Evolutionary conservation across 2,113 vertebrate genomes (phyloP), one percentile per base, ranked within the genome.

Genomic region (Gopherus evgoodei): DNA sequence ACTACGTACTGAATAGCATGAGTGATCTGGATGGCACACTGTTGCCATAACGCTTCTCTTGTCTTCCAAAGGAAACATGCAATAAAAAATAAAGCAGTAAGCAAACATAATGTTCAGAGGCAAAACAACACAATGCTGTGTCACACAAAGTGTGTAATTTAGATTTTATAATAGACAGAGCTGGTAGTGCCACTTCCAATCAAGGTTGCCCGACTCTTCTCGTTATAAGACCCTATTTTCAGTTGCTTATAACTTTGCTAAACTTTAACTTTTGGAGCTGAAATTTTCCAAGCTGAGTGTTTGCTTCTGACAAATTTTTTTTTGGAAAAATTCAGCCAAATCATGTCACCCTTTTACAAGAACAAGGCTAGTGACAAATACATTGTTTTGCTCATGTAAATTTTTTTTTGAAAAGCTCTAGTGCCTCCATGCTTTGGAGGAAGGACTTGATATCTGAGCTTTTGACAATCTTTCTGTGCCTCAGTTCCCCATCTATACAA

Each of bases 1-100:
- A 99, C 99, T 96, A 99, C 99, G 0, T 99, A 99, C 97, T 99
- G 99, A 97, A 99, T 99, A 75, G 99, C 99, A 10, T 99, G 99
- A 47, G 99, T 99, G 97, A 99, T 99, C 98, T 99, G 99, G 97
- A 99, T 99, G 94, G 99, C 99, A 97, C 99, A 99, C 93, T 99
- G 99, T 96, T 99, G 99, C 99, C 99, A 99, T 96, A 99, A 97
- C 57, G 99, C 99, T 97, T 99, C 99, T 98, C 99, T 98, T 38
- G 99, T 98, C 99, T 99, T 95, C 50, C 95, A 1, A 93, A 96
- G 53, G 97, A 91, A 98, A 91, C 21, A 86, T 9, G 81, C 6
- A 90, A 1, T 35, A 81, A 88, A 93, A 91, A 65, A 3, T 21
- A 96, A 93, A 92, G 53, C 0, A 5, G 17, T 93, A 29, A 96